A percentile compares a stretch with the other conserved stretches of the same genome.
Conservation (phyloP, 2,113 vertebrate species). For the Tenrec ecaudatus region DNA sequence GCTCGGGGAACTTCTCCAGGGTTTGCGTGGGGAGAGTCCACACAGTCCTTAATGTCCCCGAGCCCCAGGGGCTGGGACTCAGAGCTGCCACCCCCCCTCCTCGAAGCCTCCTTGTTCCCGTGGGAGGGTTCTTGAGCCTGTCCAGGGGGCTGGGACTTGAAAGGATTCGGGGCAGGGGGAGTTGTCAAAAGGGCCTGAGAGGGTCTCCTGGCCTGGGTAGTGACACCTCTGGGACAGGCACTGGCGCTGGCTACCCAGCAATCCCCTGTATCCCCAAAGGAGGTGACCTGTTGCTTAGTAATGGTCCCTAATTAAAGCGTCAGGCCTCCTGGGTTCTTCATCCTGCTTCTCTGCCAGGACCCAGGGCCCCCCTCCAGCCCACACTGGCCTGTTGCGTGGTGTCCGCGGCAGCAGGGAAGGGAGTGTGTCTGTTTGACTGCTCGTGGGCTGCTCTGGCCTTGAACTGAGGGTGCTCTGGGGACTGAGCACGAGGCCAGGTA, state of each 20-base stretch:
- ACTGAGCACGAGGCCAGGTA: rapidly evolving
- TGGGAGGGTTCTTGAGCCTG: neutral
- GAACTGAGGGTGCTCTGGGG: too few relatives aligned
- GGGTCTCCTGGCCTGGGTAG: neutral
- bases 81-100: neutral
- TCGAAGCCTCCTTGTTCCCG: too few relatives aligned
- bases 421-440: too few relatives aligned
- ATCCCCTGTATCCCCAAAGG: neutral
- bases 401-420: neutral
- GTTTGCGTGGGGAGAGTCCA: neutral
- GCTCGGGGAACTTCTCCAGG: neutral
- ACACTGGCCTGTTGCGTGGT: neutral
- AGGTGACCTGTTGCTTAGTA: neutral
- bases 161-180: neutral
- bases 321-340: neutral
- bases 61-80: neutral
- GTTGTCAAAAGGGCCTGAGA: neutral
- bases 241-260: neutral
- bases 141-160: neutral
- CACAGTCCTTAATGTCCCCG: neutral
- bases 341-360: neutral
- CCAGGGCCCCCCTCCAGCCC: neutral
- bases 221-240: neutral
- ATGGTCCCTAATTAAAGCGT: neutral
- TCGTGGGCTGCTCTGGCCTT: rapidly evolving